phyloP scores from a whole-genome alignment of 1,140 invertebrate genomes.

The fruit fly (Drosophila melanogaster) region Release_6_plus_ISO1_MT NT_037436.4:21119501-21120000 shows the following conservation, averaged over 20 bases:
- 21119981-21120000: background rate
- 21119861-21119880: background rate
- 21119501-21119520: slow-evolving; percentile 33
- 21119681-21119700: slow-evolving; percentile 42
- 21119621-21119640: slow-evolving; percentile 53
- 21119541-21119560: slow-evolving; percentile 25
- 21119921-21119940: background rate
- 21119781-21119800: slow-evolving; percentile 18
- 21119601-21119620: slow-evolving; percentile 40
- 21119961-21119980: background rate
- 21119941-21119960: background rate
- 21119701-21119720: slow-evolving; percentile 35
- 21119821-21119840: slow-evolving; percentile 10
- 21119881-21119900: background rate
- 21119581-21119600: slow-evolving; percentile 27
- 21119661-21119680: slow-evolving; percentile 70
- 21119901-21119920: background rate
- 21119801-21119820: slow-evolving; percentile 8
- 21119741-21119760: slow-evolving; percentile 51
- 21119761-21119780: slow-evolving; percentile 44
- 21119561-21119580: slow-evolving; percentile 34
- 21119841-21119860: background rate
- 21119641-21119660: slow-evolving; percentile 69
- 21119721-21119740: slow-evolving; percentile 29
- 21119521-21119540: slow-evolving; percentile 33